A percentile compares a stretch with the other conserved stretches of the same genome.
These are phyloP conservation scores for Laticauda laticaudata DNA, from an alignment of 2,113 vertebrate genomes.

Conservation along the genomic window DNA sequence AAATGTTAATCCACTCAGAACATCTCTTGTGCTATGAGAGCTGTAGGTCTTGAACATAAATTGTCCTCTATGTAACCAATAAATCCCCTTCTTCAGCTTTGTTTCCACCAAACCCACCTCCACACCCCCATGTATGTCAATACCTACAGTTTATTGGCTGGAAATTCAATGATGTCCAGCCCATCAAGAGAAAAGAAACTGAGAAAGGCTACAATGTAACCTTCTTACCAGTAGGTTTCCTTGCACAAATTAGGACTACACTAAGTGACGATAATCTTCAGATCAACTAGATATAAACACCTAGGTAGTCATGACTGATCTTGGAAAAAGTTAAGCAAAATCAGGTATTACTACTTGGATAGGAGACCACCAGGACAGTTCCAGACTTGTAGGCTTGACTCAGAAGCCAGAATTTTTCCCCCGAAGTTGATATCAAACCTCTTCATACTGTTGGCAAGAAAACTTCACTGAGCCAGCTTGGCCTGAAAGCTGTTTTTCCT, in stretches of 20 bases:
- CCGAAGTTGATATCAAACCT: neutral
- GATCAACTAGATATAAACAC: neutral
- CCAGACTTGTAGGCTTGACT: neutral
- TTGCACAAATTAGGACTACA: neutral
- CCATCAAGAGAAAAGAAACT: neutral
- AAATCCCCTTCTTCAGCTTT: neutral
- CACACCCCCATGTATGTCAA: too few relatives aligned
- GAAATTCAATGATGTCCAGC: neutral
- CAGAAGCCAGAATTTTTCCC: neutral
- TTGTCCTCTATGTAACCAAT: neutral
- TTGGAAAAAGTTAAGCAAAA: neutral
- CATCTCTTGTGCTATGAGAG: neutral
- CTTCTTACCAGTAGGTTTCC: neutral
- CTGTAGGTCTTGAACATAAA: neutral
- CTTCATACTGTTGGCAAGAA: neutral
- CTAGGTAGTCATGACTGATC: neutral
- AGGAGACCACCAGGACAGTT: neutral
- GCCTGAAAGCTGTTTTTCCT: neutral
- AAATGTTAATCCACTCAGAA: neutral
- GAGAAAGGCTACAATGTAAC: neutral
- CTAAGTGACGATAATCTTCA: neutral
- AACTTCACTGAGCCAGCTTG: neutral
- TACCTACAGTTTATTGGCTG: neutral
- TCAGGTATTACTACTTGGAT: neutral
- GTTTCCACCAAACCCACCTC: neutral